These are phyloP conservation scores for Drosophila carrolli DNA, from an alignment of 1,140 invertebrate species.

Conservation along the genomic window DNA sequence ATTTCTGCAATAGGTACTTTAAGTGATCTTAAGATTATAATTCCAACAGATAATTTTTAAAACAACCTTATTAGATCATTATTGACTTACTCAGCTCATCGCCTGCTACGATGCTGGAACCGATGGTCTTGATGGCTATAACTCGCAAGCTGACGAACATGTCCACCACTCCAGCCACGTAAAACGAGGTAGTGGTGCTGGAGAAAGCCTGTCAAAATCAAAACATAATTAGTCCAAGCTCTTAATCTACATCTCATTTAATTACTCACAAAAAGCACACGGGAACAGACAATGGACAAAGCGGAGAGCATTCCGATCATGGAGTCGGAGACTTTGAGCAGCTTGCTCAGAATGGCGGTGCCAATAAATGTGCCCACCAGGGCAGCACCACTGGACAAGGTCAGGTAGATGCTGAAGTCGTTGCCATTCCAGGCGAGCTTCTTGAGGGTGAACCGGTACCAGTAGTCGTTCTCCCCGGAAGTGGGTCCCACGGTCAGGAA, in stretches of 20 bases:
- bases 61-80: background rate
- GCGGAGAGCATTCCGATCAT: slow-evolving; percentile 77
- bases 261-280: slow-evolving; percentile 69
- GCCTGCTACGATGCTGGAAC: slow-evolving; percentile 75
- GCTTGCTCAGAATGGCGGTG: slow-evolving; percentile 78
- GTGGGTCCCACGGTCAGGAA: slow-evolving; percentile 76
- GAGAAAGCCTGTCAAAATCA: slow-evolving; percentile 63
- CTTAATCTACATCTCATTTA: background rate
- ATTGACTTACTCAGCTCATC: slow-evolving; percentile 75
- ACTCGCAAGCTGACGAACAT: slow-evolving; percentile 79
- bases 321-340: slow-evolving; percentile 76
- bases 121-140: slow-evolving; percentile 82
- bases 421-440: slow-evolving; percentile 83
- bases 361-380: slow-evolving; percentile 79
- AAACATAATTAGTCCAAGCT: background rate
- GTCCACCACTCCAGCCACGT: slow-evolving; percentile 73
- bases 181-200: slow-evolving; percentile 63
- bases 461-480: slow-evolving; percentile 75
- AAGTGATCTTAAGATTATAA: too few species aligned
- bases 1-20: too few species aligned
- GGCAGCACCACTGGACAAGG: slow-evolving; percentile 62
- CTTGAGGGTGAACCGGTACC: slow-evolving; percentile 75
- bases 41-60: background rate
- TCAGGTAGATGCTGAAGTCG: slow-evolving; percentile 72
- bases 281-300: slow-evolving; percentile 65